These are phyloP conservation scores for Bombycilla garrulus DNA, from an alignment of 2,113 vertebrate species.

Conservation along the genomic window DNA sequence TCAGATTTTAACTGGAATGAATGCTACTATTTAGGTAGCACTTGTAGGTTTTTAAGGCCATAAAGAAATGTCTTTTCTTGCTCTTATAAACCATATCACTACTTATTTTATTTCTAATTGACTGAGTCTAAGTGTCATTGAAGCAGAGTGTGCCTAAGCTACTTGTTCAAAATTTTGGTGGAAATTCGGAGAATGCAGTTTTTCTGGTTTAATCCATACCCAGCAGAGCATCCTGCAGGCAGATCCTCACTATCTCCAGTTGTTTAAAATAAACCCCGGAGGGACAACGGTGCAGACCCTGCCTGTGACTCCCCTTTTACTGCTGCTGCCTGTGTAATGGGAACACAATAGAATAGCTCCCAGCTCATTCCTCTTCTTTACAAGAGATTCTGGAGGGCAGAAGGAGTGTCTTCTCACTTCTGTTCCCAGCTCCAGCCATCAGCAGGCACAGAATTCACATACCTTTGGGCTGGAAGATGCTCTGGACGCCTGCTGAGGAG, in stretches of 20 bases:
- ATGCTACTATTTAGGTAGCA: neutral
- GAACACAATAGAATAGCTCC: neutral
- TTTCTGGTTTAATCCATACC: neutral
- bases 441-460: neutral
- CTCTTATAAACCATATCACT: neutral
- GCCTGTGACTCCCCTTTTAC: neutral
- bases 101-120: neutral
- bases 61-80: neutral
- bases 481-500: neutral
- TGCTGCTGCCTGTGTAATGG: neutral
- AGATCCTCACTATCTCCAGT: neutral
- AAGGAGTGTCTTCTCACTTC: neutral
- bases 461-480: neutral
- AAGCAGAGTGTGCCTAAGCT: neutral
- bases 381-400: neutral
- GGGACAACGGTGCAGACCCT: neutral
- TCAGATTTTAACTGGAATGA: neutral
- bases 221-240: neutral
- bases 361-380: neutral
- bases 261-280: neutral
- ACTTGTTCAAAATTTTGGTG: neutral
- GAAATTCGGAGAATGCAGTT: neutral
- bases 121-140: neutral
- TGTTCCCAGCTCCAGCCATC: neutral
- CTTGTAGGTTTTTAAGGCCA: neutral